phyloP scores from a whole-genome alignment of 2,113 vertebrate species.

The Colius striatus region DNA sequence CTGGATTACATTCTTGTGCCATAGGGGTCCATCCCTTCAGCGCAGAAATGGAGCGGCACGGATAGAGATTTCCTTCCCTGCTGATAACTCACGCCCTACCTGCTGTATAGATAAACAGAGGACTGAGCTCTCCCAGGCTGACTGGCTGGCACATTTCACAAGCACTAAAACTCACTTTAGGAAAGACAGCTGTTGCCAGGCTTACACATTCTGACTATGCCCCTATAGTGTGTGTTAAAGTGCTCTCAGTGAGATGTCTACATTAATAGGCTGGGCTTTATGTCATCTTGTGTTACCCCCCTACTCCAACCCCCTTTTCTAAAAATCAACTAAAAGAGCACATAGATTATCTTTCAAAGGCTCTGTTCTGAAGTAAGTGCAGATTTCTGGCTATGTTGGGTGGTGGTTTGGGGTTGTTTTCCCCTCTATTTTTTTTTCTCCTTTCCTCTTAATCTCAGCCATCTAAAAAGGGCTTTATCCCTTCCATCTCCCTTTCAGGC shows the following conservation, averaged over 20 bases:
- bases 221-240: neutral
- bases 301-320: neutral
- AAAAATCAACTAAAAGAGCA: neutral
- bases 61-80: neutral
- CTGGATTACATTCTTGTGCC: neutral
- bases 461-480: neutral
- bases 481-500: neutral
- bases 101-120: neutral
- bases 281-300: neutral
- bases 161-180: neutral
- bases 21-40: neutral
- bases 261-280: neutral
- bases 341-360: neutral
- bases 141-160: neutral
- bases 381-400: neutral
- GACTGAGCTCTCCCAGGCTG: neutral
- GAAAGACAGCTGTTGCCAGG: neutral
- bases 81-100: neutral
- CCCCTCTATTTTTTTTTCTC: too few species aligned
- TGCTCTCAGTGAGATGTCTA: neutral
- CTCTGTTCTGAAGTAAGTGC: neutral
- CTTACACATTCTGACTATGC: neutral
- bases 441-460: neutral
- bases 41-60: fast-evolving
- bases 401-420: neutral